These are phyloP conservation scores for Mastomys coucha DNA, from an alignment of 2,113 vertebrate species.

Conservation along the genomic window DNA sequence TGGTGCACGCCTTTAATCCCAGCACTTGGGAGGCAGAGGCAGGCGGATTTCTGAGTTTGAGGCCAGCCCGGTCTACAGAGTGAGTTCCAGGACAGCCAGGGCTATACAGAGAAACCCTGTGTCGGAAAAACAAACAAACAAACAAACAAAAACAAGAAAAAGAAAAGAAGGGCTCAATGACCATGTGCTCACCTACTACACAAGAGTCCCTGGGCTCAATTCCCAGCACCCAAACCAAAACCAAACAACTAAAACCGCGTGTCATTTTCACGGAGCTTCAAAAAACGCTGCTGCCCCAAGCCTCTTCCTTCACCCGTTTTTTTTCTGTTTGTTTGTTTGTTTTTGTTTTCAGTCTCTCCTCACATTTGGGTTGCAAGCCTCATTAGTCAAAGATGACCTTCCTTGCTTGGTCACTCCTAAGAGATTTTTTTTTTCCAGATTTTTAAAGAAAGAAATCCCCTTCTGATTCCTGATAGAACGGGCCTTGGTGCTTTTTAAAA, in stretches of 20 bases:
- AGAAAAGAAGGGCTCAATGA: background rate
- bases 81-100: no score
- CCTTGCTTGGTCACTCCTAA: background rate
- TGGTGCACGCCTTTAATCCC: no score
- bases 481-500: background rate
- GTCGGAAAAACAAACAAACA: no score
- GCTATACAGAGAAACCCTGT: no score
- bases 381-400: background rate
- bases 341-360: no score
- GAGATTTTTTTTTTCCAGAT: background rate
- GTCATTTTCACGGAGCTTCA: background rate
- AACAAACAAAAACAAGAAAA: no score
- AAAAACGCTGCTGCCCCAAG: rapidly evolving
- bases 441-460: constrained; percentile 35
- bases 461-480: background rate
- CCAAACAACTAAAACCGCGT: background rate
- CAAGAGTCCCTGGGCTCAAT: background rate
- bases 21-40: no score
- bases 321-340: no score
- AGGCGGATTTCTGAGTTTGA: no score
- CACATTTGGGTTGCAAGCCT: background rate
- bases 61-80: no score
- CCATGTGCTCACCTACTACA: background rate
- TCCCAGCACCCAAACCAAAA: background rate
- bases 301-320: background rate